Conservation (phyloP, 1,140 invertebrate genomes). For the Heliconius nattereri region DNA sequence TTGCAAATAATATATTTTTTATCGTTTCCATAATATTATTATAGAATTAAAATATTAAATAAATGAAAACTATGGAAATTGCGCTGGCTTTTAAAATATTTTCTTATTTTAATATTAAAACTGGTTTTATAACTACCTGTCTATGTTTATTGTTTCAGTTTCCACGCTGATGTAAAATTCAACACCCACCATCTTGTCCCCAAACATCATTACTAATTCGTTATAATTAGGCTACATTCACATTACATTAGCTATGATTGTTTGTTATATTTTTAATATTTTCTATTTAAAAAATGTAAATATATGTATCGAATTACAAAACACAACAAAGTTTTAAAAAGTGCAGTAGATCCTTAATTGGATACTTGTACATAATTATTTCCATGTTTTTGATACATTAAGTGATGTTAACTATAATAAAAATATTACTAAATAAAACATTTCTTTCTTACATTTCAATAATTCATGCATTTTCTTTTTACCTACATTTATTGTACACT, state of each 20-base stretch:
- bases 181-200: neutral
- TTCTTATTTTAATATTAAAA: too few species aligned
- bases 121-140: too few species aligned
- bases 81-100: too few species aligned
- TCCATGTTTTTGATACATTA: neutral
- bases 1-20: too few species aligned
- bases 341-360: neutral
- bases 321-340: neutral
- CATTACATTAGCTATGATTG: neutral
- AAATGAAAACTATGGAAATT: too few species aligned
- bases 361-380: neutral
- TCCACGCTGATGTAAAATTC: constrained; percentile 6
- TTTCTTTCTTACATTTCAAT: neutral
- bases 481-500: too few species aligned
- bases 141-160: neutral
- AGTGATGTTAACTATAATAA: neutral
- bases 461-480: neutral
- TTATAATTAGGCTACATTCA: neutral
- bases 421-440: neutral
- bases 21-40: too few species aligned
- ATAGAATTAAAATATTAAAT: too few species aligned
- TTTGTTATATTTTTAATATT: neutral
- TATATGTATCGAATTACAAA: neutral
- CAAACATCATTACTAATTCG: constrained; percentile 1
- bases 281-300: neutral